Conservation (phyloP, 2,113 vertebrate species). For the Clarias macrocephalus region DNA sequence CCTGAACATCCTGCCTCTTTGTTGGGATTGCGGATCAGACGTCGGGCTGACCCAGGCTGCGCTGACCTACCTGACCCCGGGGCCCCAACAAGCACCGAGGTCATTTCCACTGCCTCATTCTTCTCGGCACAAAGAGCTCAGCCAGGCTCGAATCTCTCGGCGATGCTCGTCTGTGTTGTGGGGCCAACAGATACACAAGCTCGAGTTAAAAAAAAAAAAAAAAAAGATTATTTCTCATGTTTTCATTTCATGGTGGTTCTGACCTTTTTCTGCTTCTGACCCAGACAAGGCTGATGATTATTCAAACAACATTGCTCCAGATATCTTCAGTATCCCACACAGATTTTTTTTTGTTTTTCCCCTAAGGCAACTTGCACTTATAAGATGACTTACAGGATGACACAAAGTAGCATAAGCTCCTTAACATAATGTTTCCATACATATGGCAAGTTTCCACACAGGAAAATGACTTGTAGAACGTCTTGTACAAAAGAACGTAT, state of each 20-base stretch:
- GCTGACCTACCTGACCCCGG: slow-evolving; percentile 46
- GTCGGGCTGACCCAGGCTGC: slow-evolving; percentile 33
- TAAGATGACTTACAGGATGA: background rate
- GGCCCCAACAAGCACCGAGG: slow-evolving; percentile 47
- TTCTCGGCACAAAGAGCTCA: slow-evolving; percentile 50
- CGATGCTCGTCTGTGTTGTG: slow-evolving; percentile 9
- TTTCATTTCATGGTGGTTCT: background rate
- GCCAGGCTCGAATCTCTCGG: slow-evolving; percentile 42
- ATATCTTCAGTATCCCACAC: slow-evolving; percentile 1
- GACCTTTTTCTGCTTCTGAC: slow-evolving; percentile 31
- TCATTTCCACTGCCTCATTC: slow-evolving; percentile 51
- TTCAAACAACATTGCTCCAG: background rate
- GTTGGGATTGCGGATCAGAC: slow-evolving; percentile 56
- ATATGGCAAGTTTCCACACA: no score
- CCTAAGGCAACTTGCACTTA: slow-evolving; percentile 1
- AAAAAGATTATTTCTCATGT: slow-evolving; percentile 34
- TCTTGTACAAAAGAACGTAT: no score
- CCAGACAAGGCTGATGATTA: slow-evolving; percentile 34
- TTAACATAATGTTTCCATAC: background rate
- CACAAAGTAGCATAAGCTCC: background rate
- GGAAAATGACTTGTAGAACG: no score
- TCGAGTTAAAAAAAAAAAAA: background rate
- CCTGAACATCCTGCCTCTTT: slow-evolving; percentile 56
- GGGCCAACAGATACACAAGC: slow-evolving; percentile 4
- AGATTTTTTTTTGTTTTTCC: background rate